Evolutionary conservation across 2,113 vertebrate species (phyloP).

Genomic region (Tenrec ecaudatus): DNA sequence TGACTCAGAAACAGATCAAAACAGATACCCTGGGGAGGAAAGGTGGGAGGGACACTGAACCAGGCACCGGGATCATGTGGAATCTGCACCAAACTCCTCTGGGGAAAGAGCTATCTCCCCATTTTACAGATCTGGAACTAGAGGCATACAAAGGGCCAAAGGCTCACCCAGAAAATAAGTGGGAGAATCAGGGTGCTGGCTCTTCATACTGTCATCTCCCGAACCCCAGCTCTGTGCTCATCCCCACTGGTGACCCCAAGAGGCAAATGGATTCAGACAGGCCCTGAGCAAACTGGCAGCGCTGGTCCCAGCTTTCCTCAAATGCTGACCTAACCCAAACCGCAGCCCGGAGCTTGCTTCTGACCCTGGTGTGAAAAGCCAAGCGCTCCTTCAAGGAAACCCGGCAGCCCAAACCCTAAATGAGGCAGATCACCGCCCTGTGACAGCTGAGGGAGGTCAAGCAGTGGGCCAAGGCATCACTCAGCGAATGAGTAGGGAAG

Average conservation of each 20-base stretch:
- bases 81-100: not conserved
- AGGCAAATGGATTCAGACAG: not conserved
- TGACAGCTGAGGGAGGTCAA: not conserved
- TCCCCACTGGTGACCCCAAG: not conserved
- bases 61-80: no score
- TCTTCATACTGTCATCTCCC: not conserved
- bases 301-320: not conserved
- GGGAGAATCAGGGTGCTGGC: not conserved
- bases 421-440: not conserved
- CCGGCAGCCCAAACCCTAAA: not conserved
- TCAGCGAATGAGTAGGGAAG: not conserved
- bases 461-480: rapidly evolving
- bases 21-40: not conserved
- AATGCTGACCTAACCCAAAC: not conserved
- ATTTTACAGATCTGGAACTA: not conserved
- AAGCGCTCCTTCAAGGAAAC: not conserved
- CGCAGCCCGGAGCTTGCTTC: not conserved
- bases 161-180: not conserved
- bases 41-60: no score
- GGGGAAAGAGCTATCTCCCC: not conserved
- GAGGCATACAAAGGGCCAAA: not conserved
- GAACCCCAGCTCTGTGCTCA: not conserved
- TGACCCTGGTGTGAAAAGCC: not conserved
- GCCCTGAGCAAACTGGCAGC: rapidly evolving
- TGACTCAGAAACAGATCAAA: not conserved